Evolutionary conservation across 2,797 vertebrate genomes (phyloP).

Genomic region (Pygocentrus nattereri): DNA sequence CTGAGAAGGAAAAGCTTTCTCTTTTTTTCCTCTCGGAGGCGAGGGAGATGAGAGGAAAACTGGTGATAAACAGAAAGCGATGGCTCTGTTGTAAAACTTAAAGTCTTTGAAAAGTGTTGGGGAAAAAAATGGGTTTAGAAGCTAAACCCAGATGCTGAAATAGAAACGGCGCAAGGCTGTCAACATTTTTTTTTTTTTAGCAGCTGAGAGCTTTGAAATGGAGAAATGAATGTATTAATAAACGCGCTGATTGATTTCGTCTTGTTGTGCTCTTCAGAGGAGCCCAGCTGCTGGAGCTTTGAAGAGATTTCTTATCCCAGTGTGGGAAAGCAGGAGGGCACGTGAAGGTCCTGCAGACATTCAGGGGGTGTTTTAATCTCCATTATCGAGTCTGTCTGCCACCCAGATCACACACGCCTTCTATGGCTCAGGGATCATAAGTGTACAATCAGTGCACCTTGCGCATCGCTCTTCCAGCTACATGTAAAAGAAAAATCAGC

Average conservation of each 20-base stretch:
- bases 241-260: constrained; percentile 40
- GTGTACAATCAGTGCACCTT: background rate
- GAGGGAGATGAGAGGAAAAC: constrained; percentile 7
- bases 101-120: constrained; percentile 36
- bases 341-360: constrained; percentile 5
- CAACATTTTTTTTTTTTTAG: background rate
- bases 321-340: background rate
- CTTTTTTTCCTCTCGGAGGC: background rate
- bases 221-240: constrained; percentile 48
- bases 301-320: constrained; percentile 41
- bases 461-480: background rate
- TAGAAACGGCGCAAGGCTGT: constrained; percentile 21
- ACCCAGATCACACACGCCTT: background rate
- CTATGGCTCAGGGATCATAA: background rate
- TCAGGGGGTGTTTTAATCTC: background rate
- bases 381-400: background rate
- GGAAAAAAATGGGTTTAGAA: constrained; percentile 34
- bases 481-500: background rate
- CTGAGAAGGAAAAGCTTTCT: constrained; percentile 4
- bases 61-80: constrained; percentile 21
- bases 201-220: constrained; percentile 35
- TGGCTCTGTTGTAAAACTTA: constrained; percentile 32
- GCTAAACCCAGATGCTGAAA: constrained; percentile 33
- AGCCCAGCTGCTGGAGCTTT: constrained; percentile 30
- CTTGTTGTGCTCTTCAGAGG: constrained; percentile 16